These are phyloP conservation scores for Piliocolobus tephrosceles DNA, from an alignment of 2,113 vertebrate species.

Conservation along the genomic window DNA sequence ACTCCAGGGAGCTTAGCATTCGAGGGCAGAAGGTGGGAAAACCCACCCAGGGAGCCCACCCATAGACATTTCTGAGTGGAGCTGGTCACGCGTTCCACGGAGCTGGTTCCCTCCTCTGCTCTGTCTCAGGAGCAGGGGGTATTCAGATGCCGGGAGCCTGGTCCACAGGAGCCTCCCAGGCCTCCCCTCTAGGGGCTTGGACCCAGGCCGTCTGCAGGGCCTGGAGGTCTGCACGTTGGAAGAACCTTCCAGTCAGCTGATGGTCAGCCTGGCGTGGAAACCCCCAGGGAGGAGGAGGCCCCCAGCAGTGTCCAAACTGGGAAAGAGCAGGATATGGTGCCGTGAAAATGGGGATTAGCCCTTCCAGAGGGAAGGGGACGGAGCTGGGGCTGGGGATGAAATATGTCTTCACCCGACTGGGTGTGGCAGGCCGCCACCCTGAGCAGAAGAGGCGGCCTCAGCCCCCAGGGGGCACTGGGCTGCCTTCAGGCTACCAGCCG, in stretches of 20 bases:
- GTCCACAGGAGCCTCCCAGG: not conserved
- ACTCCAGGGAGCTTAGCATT: not conserved
- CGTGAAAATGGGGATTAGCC: not conserved
- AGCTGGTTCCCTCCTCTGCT: accelerated
- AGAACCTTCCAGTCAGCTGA: not conserved
- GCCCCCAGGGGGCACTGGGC: not conserved
- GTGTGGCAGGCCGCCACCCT: not conserved
- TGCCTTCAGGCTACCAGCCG: not conserved
- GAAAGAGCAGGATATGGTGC: not conserved
- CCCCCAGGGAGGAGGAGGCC: not conserved
- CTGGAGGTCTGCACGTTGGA: not conserved
- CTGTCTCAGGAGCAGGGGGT: not conserved
- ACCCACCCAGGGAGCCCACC: accelerated
- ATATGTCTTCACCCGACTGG: not conserved
- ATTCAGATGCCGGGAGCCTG: not conserved
- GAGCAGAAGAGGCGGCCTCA: not conserved
- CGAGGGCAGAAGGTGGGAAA: too few relatives aligned
- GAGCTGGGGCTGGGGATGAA: not conserved
- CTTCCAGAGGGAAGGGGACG: not conserved
- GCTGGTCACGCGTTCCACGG: not conserved
- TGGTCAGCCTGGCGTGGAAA: not conserved
- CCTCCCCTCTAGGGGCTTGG: not conserved
- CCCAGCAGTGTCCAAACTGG: not conserved
- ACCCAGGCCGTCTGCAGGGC: not conserved
- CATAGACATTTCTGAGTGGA: accelerated